Conservation (phyloP, 2,113 vertebrate species). For the Xyliphius kryptos region DNA sequence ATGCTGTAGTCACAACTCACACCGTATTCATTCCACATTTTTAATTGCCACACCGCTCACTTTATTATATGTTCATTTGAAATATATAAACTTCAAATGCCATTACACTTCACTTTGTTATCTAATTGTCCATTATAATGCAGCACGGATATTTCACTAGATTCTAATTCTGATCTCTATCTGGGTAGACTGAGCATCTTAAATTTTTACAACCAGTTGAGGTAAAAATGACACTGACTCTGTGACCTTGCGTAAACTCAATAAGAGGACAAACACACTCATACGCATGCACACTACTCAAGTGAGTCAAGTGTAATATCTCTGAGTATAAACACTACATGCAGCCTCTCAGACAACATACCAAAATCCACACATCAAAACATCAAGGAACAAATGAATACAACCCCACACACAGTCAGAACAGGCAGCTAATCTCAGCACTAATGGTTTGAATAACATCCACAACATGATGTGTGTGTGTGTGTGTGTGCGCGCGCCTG, state of each 20-base stretch:
- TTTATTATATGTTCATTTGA: too few relatives aligned
- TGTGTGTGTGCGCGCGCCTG: conserved; percentile 28
- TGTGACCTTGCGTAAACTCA: conserved; percentile 51
- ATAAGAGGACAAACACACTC: conserved; percentile 44
- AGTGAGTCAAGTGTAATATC: conserved; percentile 36
- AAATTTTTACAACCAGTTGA: too few relatives aligned
- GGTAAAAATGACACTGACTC: conserved; percentile 53
- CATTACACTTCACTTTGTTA: too few relatives aligned
- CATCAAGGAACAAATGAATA: conserved; percentile 35
- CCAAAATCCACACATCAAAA: conserved; percentile 13
- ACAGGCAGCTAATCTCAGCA: conserved; percentile 52
- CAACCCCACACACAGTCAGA: conserved; percentile 32
- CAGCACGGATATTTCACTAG: too few relatives aligned
- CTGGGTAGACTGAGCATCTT: too few relatives aligned
- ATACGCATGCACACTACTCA: conserved; percentile 44
- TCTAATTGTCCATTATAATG: too few relatives aligned
- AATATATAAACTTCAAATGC: too few relatives aligned
- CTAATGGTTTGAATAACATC: conserved; percentile 71
- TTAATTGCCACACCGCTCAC: too few relatives aligned
- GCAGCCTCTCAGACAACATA: conserved; percentile 12
- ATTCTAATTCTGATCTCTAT: too few relatives aligned
- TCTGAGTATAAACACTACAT: conserved; percentile 29
- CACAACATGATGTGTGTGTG: conserved; percentile 44
- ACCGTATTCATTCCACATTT: too few relatives aligned
- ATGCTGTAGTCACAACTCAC: too few relatives aligned